These are phyloP conservation scores for Macrotus californicus DNA, from an alignment of 2,113 vertebrate genomes.

Conservation along the genomic window DNA sequence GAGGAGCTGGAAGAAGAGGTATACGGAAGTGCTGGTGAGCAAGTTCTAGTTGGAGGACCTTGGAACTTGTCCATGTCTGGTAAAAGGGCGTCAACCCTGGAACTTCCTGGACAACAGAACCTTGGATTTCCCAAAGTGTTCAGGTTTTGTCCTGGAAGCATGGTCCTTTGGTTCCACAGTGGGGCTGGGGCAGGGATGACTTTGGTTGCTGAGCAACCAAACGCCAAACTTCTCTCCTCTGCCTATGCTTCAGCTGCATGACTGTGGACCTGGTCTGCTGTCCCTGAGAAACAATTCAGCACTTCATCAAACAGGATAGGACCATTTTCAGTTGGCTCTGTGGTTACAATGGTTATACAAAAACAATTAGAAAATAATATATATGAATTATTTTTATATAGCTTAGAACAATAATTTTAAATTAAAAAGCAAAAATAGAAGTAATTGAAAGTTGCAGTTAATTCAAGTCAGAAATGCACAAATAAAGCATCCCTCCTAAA, in stretches of 20 bases:
- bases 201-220: not conserved
- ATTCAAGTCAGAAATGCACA: not conserved
- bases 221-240: not conserved
- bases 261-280: not conserved
- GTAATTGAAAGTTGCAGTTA: not conserved
- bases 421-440: slow-evolving; percentile 4
- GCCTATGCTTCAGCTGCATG: not conserved
- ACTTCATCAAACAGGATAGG: not conserved
- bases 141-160: not conserved
- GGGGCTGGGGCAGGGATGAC: not conserved
- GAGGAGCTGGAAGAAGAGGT: not conserved
- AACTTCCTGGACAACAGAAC: not conserved
- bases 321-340: not conserved
- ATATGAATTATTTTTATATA: not conserved
- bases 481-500: not conserved
- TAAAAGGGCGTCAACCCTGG: not conserved
- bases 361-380: not conserved
- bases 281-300: not conserved
- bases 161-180: not conserved
- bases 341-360: not conserved
- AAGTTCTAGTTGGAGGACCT: not conserved
- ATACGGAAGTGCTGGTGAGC: not conserved
- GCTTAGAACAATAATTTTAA: slow-evolving; percentile 24
- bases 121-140: not conserved
- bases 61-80: not conserved